These are phyloP conservation scores for Actenoides lindsayi DNA, from an alignment of 2,113 vertebrate genomes.

Conservation along the genomic window DNA sequence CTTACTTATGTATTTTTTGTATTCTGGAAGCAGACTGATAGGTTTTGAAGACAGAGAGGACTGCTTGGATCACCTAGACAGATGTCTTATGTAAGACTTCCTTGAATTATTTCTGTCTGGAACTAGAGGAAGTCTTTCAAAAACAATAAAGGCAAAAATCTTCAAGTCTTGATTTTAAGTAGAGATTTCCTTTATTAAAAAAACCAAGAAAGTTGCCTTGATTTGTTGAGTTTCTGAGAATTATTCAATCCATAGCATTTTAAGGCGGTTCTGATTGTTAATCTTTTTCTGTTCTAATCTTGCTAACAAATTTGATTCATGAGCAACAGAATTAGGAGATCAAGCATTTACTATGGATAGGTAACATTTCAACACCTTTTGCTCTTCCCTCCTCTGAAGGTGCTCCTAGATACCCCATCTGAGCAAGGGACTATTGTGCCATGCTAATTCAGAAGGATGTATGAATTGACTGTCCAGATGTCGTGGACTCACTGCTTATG, in stretches of 20 bases:
- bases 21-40: neutral
- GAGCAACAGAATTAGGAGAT: neutral
- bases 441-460: neutral
- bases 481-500: neutral
- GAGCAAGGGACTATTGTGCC: neutral
- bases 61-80: neutral
- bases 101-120: constrained; percentile 54
- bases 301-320: neutral
- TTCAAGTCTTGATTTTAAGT: constrained; percentile 26
- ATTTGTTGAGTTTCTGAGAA: neutral
- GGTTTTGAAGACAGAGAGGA: neutral
- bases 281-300: neutral
- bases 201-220: neutral
- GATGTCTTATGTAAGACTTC: constrained; percentile 50
- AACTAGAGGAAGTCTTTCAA: constrained; percentile 44
- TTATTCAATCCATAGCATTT: neutral
- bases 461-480: neutral
- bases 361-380: neutral
- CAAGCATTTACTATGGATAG: neutral
- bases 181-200: constrained; percentile 41
- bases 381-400: neutral
- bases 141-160: constrained; percentile 34
- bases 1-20: neutral
- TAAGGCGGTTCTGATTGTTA: neutral
- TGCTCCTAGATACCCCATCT: neutral